Evolutionary conservation across 2,888 invertebrate genomes (phyloP).

Genomic region (Lithodes maja): DNA sequence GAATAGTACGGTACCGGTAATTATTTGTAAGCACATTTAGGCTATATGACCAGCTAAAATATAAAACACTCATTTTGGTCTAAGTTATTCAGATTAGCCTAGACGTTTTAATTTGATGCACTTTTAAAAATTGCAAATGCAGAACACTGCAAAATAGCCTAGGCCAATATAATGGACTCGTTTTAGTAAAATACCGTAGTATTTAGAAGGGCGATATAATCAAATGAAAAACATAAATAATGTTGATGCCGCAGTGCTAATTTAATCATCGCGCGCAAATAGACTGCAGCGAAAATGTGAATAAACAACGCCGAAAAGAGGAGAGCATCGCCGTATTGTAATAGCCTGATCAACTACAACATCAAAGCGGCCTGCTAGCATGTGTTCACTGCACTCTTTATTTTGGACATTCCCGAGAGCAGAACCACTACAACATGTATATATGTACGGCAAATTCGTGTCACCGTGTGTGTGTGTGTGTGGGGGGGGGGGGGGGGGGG

Average conservation of each 20-base stretch:
- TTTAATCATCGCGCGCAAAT: neutral
- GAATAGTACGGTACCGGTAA: no score
- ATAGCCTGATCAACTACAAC: neutral
- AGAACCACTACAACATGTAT: neutral
- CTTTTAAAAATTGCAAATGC: no score
- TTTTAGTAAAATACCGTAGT: no score
- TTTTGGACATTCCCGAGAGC: neutral
- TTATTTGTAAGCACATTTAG: no score
- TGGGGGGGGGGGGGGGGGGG: neutral
- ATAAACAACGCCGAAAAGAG: neutral
- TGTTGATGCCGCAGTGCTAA: neutral
- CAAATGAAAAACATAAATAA: no score
- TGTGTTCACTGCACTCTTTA: neutral
- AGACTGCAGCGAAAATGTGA: neutral
- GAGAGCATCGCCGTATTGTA: neutral
- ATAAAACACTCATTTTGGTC: no score
- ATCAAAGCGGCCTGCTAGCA: neutral
- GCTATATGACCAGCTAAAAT: no score
- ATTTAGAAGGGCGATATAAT: no score
- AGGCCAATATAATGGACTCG: no score
- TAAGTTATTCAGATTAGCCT: no score
- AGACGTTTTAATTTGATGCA: no score
- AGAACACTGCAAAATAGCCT: no score
- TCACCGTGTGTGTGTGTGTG: neutral
- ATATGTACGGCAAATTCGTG: neutral